Evolutionary conservation across 2,888 invertebrate species (phyloP), one percentile per base, ranked within the genome.

Genomic region (Escarpia spicata): DNA sequence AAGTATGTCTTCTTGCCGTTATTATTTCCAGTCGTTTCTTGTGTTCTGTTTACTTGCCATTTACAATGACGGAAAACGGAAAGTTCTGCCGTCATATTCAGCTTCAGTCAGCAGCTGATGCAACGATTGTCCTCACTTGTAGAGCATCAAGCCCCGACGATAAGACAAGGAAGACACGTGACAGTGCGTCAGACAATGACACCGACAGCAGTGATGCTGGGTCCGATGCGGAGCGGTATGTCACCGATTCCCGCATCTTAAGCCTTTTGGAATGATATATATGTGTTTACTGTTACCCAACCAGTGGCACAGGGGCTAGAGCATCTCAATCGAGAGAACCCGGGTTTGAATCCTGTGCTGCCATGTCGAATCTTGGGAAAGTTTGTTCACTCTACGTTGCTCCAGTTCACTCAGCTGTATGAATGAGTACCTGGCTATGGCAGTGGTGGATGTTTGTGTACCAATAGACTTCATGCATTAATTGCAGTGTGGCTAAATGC

Each of bases 181-280:
- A 75, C 75, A 75, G 75, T n/a, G 75, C n/a, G 75, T 75, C 75
- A 75, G 75, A 75, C 75, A 75, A 26, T n/a, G 75, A 75, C 75
- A 75, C 26, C 19, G 75, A 75, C 75, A 75, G 75, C 75, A 75
- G 75, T 75, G 75, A 75, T 26, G 26, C 26, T 0, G 75, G 26
- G 19, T 75, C 75, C 75, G 26, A 75, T 26, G 19, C 75, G 26
- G 75, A 75, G 75, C 75, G 75, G 75, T 75, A n/a, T 19, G 75
- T 75, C 75, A 75, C n/a, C 75, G 75, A 75, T 26, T 3, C 2
- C 19, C 26, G 6, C 6, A 75, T 75, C n/a, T 26, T n/a, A 75
- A n/a, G 75, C 19, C 26, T 6, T 26, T 19, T 26, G n/a, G 75
- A 26, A 26, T 75, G 52, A 26, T 6, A 75, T 26, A 6, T 19